Conservation (phyloP, 2,888 invertebrate genomes). For the Empis stercorea region DNA sequence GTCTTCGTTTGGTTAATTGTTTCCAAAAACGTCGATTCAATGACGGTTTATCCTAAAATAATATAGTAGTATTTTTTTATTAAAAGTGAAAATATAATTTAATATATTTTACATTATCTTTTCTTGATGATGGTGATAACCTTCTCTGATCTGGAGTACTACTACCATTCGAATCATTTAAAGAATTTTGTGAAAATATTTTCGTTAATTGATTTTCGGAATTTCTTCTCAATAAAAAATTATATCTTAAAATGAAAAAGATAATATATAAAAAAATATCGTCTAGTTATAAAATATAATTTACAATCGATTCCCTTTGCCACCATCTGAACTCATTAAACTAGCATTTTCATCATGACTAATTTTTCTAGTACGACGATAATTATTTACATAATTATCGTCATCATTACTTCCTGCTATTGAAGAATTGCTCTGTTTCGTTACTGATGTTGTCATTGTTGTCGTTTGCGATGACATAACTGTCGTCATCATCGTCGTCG, state of each 20-base stretch:
- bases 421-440: not conserved
- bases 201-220: constrained; percentile 30
- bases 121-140: constrained; percentile 29
- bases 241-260: constrained; percentile 22
- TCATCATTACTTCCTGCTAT: constrained; percentile 4
- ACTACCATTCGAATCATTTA: constrained; percentile 32
- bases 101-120: constrained; percentile 28
- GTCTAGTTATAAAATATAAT: constrained; percentile 11
- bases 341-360: constrained; percentile 28
- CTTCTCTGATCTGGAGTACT: constrained; percentile 22
- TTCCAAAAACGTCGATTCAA: constrained; percentile 69
- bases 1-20: constrained; percentile 59
- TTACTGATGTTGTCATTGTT: constrained; percentile 9
- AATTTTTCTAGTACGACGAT: constrained; percentile 21
- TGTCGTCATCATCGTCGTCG: constrained; percentile 26
- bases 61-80: too few species aligned
- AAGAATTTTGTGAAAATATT: constrained; percentile 30
- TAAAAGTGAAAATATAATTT: too few species aligned
- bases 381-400: constrained; percentile 20
- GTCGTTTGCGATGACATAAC: constrained; percentile 7
- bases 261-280: not conserved
- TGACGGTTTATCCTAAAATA: constrained; percentile 60
- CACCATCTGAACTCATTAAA: constrained; percentile 35
- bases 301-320: constrained; percentile 36
- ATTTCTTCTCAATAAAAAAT: constrained; percentile 34